Base-by-base conservation (phyloP, 2,888 invertebrate species). In the Deroplatys truncata region DNA sequence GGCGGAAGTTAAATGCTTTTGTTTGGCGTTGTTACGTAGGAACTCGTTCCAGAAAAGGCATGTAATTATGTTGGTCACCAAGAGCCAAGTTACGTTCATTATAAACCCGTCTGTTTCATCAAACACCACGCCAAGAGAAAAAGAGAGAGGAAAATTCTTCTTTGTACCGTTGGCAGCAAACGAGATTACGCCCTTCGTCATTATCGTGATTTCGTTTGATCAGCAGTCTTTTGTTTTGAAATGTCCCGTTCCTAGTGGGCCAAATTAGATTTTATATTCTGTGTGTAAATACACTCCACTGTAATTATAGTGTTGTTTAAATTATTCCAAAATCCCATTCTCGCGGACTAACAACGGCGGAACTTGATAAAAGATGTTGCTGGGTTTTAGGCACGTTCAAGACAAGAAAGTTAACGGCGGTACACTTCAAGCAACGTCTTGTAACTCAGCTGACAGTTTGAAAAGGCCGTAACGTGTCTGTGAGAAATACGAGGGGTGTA, bases 81-180 rank as follows among this genome's bases (percentile, higher is more conserved):
- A 49, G 56, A 56, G 56, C 56, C 49, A 86, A 86, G 86, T 86
- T 86, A 56, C 43, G 28, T 86, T 86, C 82, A 72, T 72, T 86
- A 86, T 82, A 29, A 82, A 49, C 56, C 72, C 86, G 72, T 13
- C 49, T 88, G 85, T 84, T 85, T 88, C 90, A 88, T 90, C 88
- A 84, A 56, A 89, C 29, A 25, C 29, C 43, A n/a, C 49, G 88
- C 88, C 28, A 72, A 72, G 56, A 25, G 56, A 72, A 72, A 72
- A 72, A 72, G 56, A 72, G 43, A 43, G 84, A 83, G 82, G 83
- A 28, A 86, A 83, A 82, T 83, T 82, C 82, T 43, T 84, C 84
- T 86, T 87, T 83, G 86, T 86, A 72, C 56, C 56, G 56, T 72
- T 72, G 56, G 56, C 56, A 82, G 20, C 72, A 86, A 86, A 86